phyloP scores from a whole-genome alignment of 2,888 invertebrate species.

The Elgonia sp. region DNA sequence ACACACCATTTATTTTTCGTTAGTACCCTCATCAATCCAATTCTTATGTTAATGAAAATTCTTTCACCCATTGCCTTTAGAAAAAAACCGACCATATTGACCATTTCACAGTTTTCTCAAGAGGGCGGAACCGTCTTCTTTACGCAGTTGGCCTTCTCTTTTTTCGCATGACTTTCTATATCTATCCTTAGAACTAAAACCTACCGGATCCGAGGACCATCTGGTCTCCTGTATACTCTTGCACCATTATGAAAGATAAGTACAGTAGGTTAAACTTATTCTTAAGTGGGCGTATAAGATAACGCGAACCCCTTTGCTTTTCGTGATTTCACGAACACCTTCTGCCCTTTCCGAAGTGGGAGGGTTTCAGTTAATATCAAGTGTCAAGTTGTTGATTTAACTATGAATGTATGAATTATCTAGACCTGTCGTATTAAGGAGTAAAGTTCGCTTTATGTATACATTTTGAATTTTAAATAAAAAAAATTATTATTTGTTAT shows the following conservation, averaged over 20 bases:
- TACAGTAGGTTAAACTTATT: constrained; percentile 68
- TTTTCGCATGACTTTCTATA: constrained; percentile 57
- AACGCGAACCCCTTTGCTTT: constrained; percentile 70
- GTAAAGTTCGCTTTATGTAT: too few relatives aligned
- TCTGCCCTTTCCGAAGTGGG: constrained; percentile 55
- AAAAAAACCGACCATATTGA: constrained; percentile 15
- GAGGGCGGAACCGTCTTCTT: constrained; percentile 62
- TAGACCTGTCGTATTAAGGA: not conserved
- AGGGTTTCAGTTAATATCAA: constrained; percentile 56
- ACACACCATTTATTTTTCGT: too few relatives aligned
- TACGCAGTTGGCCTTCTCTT: constrained; percentile 37
- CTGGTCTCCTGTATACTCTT: constrained; percentile 63
- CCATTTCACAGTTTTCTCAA: constrained; percentile 42
- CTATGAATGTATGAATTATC: constrained; percentile 49
- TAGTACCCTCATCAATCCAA: not conserved
- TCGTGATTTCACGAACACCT: constrained; percentile 66
- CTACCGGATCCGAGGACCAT: constrained; percentile 68
- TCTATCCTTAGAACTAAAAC: constrained; percentile 61
- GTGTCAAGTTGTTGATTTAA: constrained; percentile 68
- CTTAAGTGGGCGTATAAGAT: constrained; percentile 71
- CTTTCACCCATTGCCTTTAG: constrained; percentile 5
- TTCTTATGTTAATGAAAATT: constrained; percentile 34
- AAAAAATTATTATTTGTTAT: too few relatives aligned
- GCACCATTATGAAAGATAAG: constrained; percentile 56
- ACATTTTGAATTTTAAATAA: too few relatives aligned